Evolutionary conservation across 2,888 invertebrate genomes (phyloP).

Genomic region (Ectemnius continuus): DNA sequence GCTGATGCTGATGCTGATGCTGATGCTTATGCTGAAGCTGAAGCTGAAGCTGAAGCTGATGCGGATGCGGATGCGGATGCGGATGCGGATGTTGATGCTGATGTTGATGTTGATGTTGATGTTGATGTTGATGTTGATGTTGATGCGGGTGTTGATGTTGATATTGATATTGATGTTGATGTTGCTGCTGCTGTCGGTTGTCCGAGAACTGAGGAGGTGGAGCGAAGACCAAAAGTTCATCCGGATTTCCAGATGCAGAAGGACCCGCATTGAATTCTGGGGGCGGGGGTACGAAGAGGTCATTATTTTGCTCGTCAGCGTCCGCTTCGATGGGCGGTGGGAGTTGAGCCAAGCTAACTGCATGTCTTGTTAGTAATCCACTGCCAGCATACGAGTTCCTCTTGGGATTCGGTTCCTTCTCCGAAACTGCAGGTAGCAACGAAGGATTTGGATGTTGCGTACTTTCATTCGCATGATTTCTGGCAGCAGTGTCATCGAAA

Average conservation of each 20-base stretch:
- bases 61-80: conserved; percentile 10
- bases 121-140: too few species aligned
- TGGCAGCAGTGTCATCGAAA: conserved; percentile 75
- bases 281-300: conserved; percentile 81
- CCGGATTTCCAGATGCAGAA: conserved; percentile 75
- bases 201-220: conserved; percentile 96
- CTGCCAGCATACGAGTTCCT: conserved; percentile 72
- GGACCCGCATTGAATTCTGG: conserved; percentile 80
- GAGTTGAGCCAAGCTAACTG: conserved; percentile 87
- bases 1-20: too few species aligned
- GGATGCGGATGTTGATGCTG: conserved; percentile 60
- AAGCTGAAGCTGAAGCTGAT: conserved; percentile 61
- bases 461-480: conserved; percentile 73
- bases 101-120: conserved; percentile 57
- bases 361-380: conserved; percentile 82
- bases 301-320: conserved; percentile 84
- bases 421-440: conserved; percentile 66
- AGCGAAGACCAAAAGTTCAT: conserved; percentile 84
- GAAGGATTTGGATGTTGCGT: conserved; percentile 56
- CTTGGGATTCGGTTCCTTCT: conserved; percentile 70
- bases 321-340: conserved; percentile 88
- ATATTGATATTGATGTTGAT: conserved; percentile 62
- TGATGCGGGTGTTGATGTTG: conserved; percentile 8
- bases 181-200: conserved; percentile 76
- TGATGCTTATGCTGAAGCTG: conserved; percentile 57